A percentile compares a stretch with the other conserved stretches of the same genome.
These are phyloP conservation scores for Trachurus trachurus DNA, from an alignment of 2,797 vertebrate genomes.

Conservation along the genomic window DNA sequence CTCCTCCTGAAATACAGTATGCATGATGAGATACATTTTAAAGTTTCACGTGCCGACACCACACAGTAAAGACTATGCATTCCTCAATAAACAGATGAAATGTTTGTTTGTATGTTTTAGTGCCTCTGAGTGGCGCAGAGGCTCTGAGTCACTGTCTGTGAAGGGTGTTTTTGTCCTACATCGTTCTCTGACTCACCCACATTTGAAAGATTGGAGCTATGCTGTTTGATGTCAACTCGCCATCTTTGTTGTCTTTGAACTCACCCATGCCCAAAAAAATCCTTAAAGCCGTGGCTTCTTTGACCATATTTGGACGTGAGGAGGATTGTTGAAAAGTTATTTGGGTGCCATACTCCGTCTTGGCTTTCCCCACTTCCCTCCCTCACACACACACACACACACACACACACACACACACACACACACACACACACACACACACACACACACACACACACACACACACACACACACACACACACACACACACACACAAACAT, in stretches of 20 bases:
- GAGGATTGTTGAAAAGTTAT: slow-evolving; percentile 62
- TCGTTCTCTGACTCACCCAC: slow-evolving; percentile 69
- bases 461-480: background rate
- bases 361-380: background rate
- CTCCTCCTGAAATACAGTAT: slow-evolving; percentile 58
- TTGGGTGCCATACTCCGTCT: slow-evolving; percentile 52
- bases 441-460: slow-evolving; percentile 19
- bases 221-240: slow-evolving; percentile 71
- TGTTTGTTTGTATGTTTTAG: slow-evolving; percentile 56
- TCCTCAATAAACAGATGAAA: slow-evolving; percentile 57
- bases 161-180: slow-evolving; percentile 69
- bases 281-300: slow-evolving; percentile 58
- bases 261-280: slow-evolving; percentile 50
- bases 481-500: slow-evolving; percentile 20
- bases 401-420: slow-evolving; percentile 25
- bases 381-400: background rate
- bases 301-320: slow-evolving; percentile 74
- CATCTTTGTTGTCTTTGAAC: slow-evolving; percentile 67
- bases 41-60: slow-evolving; percentile 44
- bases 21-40: slow-evolving; percentile 52
- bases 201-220: slow-evolving; percentile 54
- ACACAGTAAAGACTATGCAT: slow-evolving; percentile 51
- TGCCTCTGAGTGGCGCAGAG: slow-evolving; percentile 62
- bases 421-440: background rate
- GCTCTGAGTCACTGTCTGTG: slow-evolving; percentile 69